These are phyloP conservation scores for Picus viridis DNA, from an alignment of 2,797 vertebrate genomes.

Conservation along the genomic window DNA sequence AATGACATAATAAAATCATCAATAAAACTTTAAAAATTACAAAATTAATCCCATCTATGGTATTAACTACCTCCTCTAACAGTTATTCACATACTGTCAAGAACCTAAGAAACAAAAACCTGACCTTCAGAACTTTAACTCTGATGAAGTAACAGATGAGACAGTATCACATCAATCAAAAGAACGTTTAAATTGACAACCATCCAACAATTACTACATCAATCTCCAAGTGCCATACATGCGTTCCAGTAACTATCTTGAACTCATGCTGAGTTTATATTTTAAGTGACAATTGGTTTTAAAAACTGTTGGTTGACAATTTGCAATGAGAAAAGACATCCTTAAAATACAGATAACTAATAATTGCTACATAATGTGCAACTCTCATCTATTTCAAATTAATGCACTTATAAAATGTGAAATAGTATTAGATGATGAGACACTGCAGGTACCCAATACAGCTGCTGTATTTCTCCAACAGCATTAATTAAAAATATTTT, in stretches of 20 bases:
- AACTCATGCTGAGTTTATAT: conserved; percentile 26
- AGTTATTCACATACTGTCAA: neutral
- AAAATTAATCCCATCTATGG: neutral
- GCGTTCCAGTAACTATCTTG: neutral
- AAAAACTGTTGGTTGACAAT: conserved; percentile 6
- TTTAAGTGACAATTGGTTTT: neutral
- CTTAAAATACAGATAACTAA: neutral
- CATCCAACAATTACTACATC: neutral
- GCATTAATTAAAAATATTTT: neutral
- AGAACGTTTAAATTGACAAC: conserved; percentile 8
- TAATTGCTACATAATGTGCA: neutral
- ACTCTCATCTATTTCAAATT: neutral
- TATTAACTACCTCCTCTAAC: neutral
- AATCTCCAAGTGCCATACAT: neutral
- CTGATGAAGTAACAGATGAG: neutral
- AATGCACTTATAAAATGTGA: neutral
- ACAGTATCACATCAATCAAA: neutral
- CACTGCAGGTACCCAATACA: neutral
- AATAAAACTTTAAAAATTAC: conserved; percentile 25
- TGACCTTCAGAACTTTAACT: conserved; percentile 27
- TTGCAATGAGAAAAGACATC: neutral
- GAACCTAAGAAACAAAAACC: conserved; percentile 19
- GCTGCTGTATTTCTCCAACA: neutral
- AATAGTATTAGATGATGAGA: neutral
- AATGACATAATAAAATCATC: conserved; percentile 39